Percentiles rank a stretch among this genome's conserved stretches.
Evolutionary conservation across 1,140 invertebrate genomes (phyloP).

Genomic region (Lerema accius): DNA sequence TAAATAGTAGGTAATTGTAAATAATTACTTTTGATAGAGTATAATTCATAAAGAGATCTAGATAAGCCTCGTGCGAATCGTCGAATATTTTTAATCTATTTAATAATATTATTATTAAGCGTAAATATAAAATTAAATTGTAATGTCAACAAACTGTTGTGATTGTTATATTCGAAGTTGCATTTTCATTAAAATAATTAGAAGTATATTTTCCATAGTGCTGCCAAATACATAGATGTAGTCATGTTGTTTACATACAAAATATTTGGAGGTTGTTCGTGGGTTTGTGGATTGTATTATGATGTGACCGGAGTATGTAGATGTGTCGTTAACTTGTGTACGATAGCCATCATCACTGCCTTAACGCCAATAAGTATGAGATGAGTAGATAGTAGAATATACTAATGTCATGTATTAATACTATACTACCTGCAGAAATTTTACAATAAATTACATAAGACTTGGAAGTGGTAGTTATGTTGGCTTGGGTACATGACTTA

Average conservation of each 20-base stretch:
- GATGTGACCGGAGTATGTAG: slow-evolving; percentile 63
- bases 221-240: slow-evolving; percentile 79
- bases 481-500: slow-evolving; percentile 65
- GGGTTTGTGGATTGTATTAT: slow-evolving; percentile 71
- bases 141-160: slow-evolving; percentile 77
- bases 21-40: slow-evolving; percentile 64
- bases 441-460: slow-evolving; percentile 19
- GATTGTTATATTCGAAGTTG: slow-evolving; percentile 81
- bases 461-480: slow-evolving; percentile 36
- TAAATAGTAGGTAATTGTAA: slow-evolving; percentile 59
- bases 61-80: slow-evolving; percentile 53
- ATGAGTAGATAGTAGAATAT: slow-evolving; percentile 15
- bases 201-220: slow-evolving; percentile 82
- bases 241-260: slow-evolving; percentile 73
- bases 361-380: slow-evolving; percentile 25
- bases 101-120: slow-evolving; percentile 60
- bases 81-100: slow-evolving; percentile 57
- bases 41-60: slow-evolving; percentile 49
- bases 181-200: slow-evolving; percentile 80
- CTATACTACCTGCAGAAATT: slow-evolving; percentile 7
- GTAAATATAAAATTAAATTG: slow-evolving; percentile 59
- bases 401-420: slow-evolving; percentile 17
- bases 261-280: slow-evolving; percentile 75
- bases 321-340: slow-evolving; percentile 37
- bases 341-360: slow-evolving; percentile 35